Conservation (phyloP, 2,113 vertebrate genomes). For the Heptranchias perlo region DNA sequence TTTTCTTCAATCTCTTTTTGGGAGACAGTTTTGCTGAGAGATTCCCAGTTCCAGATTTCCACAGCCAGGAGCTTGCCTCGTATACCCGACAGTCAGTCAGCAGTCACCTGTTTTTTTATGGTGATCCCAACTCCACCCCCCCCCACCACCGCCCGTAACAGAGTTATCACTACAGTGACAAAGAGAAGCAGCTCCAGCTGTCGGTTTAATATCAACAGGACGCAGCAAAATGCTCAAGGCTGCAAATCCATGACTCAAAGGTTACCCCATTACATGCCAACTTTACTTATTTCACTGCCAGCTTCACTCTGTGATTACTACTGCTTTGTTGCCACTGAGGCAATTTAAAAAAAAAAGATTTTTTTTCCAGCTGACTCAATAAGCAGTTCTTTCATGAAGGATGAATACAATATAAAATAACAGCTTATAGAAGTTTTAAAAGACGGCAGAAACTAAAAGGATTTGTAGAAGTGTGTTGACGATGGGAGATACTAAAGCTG, state of each 20-base stretch:
- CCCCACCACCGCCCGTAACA: neutral
- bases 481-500: neutral
- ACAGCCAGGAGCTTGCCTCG: neutral
- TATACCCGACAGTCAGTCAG: neutral
- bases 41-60: neutral
- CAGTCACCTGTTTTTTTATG: neutral
- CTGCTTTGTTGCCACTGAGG: neutral
- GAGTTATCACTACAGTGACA: neutral
- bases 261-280: neutral
- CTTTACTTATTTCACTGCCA: neutral
- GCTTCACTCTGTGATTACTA: neutral
- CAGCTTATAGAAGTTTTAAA: neutral
- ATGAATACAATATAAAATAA: neutral
- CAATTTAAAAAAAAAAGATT: neutral
- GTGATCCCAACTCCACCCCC: neutral
- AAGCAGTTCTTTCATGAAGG: neutral
- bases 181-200: neutral
- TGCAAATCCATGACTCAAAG: neutral
- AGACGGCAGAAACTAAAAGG: neutral
- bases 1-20: neutral
- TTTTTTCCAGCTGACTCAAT: neutral
- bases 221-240: neutral
- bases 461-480: neutral
- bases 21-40: neutral
- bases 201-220: slow-evolving; percentile 1